Evolutionary conservation across 2,797 vertebrate species (phyloP), one percentile per base, ranked within the genome.

Genomic region (Microchirus variegatus): DNA sequence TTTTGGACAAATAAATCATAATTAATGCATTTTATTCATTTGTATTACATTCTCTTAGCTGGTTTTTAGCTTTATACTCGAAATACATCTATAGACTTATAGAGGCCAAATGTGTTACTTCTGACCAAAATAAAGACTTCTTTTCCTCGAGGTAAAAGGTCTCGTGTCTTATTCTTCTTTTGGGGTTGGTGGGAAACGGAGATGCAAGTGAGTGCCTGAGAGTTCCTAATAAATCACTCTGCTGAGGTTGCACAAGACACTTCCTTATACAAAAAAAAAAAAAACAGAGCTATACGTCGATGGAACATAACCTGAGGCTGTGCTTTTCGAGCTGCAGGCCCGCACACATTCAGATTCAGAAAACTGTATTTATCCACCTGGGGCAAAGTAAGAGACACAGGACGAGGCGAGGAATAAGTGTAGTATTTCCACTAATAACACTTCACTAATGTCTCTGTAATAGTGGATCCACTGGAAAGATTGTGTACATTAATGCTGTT

Each of bases 171-270:
- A 2, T 67, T 53, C 22, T 47, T 31, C 2, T 9, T 38, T 9
- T 38, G 37, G 8, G 37, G 9, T 57, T 57, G 36, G 56, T 52
- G 37, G 11, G 12, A 22, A 14, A 53, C 44, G 35, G 58, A 61
- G 47, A 1, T 59, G 54, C 35, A 53, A 45, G 59, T 13, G 46
- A 54, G 51, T 17, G 64, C 70, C 72, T 70, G 53, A 67, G 19
- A 49, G 15, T n/a, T n/a, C n/a, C 52, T 75, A 68, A 4, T 87
- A 76, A 87, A 88, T 89, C 78, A 72, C 45, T 65, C 52, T 49
- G 42, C 65, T 69, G 17, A 57, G 58, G 53, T 75, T 86, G 67
- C 77, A 63, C 53, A 53, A 82, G 68, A 72, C 42, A 50, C 53
- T 78, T 37, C 71, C 67, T 63, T 62, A 26, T 19, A 64, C 59